Evolutionary conservation across 2,797 vertebrate species (phyloP).

Genomic region (Malacoraja senta): DNA sequence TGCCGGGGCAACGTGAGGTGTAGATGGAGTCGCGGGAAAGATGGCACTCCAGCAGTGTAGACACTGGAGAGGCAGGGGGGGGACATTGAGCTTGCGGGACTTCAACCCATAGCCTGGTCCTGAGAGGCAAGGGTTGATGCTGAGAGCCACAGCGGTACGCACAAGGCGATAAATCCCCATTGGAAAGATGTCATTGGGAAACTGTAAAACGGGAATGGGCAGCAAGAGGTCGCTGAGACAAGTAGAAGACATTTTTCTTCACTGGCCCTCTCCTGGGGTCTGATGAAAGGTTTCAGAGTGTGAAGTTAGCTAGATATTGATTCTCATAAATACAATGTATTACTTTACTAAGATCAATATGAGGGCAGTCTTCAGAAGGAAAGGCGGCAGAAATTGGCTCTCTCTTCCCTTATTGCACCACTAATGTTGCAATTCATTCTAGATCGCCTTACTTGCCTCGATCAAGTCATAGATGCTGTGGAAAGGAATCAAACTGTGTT

Average conservation of each 20-base stretch:
- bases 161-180: neutral
- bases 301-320: constrained; percentile 57
- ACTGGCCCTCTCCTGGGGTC: neutral
- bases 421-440: constrained; percentile 18
- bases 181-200: neutral
- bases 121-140: neutral
- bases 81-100: too few species aligned
- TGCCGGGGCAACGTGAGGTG: too few species aligned
- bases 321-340: constrained; percentile 86
- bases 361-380: constrained; percentile 73
- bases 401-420: constrained; percentile 49
- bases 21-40: too few species aligned
- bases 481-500: neutral
- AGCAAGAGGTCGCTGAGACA: neutral
- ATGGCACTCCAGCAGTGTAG: neutral
- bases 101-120: neutral
- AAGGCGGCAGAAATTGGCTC: constrained; percentile 80
- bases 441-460: neutral
- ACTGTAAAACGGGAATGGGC: neutral
- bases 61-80: too few species aligned
- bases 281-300: constrained; percentile 26
- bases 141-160: neutral
- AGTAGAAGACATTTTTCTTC: neutral
- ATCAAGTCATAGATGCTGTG: neutral
- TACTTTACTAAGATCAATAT: constrained; percentile 91